Evolutionary conservation across 2,797 vertebrate species (phyloP), one percentile per base, ranked within the genome.

Genomic region (Mus spretus): DNA sequence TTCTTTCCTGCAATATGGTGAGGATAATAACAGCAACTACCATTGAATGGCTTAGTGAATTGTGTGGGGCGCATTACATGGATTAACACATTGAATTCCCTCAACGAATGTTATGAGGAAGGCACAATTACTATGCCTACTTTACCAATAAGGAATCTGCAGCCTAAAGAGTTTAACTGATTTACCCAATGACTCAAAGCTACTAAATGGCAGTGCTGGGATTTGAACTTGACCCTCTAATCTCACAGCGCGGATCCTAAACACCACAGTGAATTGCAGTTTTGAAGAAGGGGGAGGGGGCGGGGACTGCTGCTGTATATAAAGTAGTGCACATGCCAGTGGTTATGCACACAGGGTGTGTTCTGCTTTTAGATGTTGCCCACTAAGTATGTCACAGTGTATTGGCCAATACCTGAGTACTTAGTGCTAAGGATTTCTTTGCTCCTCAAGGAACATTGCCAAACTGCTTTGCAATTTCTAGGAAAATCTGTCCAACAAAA

Each of bases 81-180:
- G 79, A 95, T 95, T 95, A 96, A 92, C 47, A 95, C 85, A 93
- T 57, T 96, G 96, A 89, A 93, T 95, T 88, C 9, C 93, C 75
- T 86, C 13, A 11, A 92, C 63, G 83, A 93, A 84, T 24, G 13
- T 75, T 75, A 61, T 47, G 9, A 79, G 26, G 37, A 53, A 81
- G 31, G 22, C 85, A 3, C 37, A 91, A 81, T 95, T 34, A 77
- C 61, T 89, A 72, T 34, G 12, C 34, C 47, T 50, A n/a, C 85
- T 86, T 82, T 74, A 70, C 37, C 59, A 80, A 75, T 57, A 88
- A 95, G 80, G 47, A 91, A 91, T 82, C 47, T 95, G 55, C 61
- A 70, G 84, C 22, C 22, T 79, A 80, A 77, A 57, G 31, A 84
- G 26, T 88, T 92, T 90, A 95, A 95, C 28, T 88, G 20, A 95